These are phyloP conservation scores for Rhabdomys pumilio DNA, from an alignment of 2,797 vertebrate species.

Conservation along the genomic window DNA sequence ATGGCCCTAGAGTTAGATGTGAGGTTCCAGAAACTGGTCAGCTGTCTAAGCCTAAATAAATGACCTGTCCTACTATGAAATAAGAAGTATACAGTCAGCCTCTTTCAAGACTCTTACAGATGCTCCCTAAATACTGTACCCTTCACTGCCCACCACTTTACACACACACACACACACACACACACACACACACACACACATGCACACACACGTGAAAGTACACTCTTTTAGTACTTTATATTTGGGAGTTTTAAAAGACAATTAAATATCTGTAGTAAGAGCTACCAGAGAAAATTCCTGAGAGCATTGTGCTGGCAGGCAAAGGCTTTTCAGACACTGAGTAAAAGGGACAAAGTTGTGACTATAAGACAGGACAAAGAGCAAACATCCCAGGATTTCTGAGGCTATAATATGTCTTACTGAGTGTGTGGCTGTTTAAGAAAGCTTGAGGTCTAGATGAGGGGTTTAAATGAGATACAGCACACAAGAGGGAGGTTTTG, in stretches of 20 bases:
- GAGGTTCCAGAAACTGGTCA: background rate
- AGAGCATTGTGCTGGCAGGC: background rate
- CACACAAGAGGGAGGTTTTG: background rate
- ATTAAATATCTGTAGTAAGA: background rate
- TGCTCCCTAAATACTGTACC: background rate
- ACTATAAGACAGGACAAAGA: background rate
- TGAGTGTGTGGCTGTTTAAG: background rate
- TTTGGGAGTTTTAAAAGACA: constrained; percentile 34
- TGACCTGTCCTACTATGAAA: background rate
- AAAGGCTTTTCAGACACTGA: background rate
- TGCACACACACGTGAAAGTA: background rate
- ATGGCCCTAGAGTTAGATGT: background rate
- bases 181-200: too few relatives aligned
- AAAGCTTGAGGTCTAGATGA: background rate
- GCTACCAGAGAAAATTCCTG: background rate
- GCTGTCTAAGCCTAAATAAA: constrained; percentile 24
- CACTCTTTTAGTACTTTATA: background rate
- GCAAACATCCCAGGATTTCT: background rate
- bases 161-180: background rate
- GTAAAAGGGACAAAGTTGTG: background rate
- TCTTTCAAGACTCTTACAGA: background rate
- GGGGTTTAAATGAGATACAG: background rate
- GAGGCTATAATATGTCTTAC: background rate
- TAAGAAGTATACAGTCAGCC: background rate
- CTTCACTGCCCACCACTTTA: fast-evolving